Evolutionary conservation across 1,140 invertebrate genomes (phyloP), one percentile per base, ranked within the genome.

Genomic region (Drepana arcuata): DNA sequence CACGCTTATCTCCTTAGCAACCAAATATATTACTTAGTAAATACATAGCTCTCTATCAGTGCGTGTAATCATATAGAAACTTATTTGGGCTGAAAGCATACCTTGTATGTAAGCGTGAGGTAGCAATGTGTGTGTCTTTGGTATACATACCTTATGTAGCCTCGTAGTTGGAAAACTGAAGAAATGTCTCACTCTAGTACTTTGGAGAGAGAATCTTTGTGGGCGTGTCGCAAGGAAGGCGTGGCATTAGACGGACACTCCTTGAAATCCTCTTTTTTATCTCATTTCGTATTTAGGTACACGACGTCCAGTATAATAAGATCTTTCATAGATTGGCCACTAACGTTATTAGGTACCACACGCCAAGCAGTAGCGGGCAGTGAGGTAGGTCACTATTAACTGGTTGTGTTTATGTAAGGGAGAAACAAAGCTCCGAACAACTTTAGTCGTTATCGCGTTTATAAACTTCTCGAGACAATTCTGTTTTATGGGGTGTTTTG

Each of bases 371-470:
- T 9, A 5, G 18, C 9, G 4, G 9, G 9, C 4, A 21, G 4
- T 21, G 15, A 29, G 41, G 32, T n/a, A 50, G 77, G n/a, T 56
- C 71, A 28, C 24, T 5, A 14, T 16, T 23, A 28, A 16, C 49
- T 81, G 64, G 77, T n/a, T 55, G 45, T 58, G 60, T 78, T 78
- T 77, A 81, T 71, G 58, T 77, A 73, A 70, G 64, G 49, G 41
- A 67, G 68, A 40, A 77, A 78, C 73, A 81, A 72, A 78, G 73
- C 71, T 51, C 53, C 45, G 73, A 65, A 73, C 70, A 81, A 82
- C 70, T 82, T 82, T 44, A 58, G 74, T 61, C 74, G 74, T 82
- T 82, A 82, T 82, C 78, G 72, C 74, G 61, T 73, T 82, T 82
- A 82, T 79, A 82, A 82, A 82, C 61, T 78, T 69, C 68, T 68